Percentiles rank a stretch among this genome's conserved stretches.
phyloP scores from a whole-genome alignment of 2,888 invertebrate genomes.

The Micropterix aruncella region DNA sequence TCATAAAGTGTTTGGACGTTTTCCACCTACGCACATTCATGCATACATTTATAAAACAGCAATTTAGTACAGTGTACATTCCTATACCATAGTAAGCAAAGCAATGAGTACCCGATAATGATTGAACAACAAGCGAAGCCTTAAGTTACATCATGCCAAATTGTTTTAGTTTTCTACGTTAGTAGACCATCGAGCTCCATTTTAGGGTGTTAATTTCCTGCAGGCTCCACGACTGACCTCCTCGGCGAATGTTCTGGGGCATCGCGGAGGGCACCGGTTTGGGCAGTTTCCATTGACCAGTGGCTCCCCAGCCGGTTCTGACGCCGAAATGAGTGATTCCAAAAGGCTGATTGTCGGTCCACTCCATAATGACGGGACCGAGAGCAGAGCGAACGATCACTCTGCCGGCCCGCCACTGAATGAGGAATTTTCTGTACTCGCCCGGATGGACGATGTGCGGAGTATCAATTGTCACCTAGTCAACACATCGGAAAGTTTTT shows the following conservation, averaged over 20 bases:
- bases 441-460: slow-evolving; percentile 40
- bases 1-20: no score
- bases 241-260: background rate
- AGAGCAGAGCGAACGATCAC: slow-evolving; percentile 33
- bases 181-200: background rate
- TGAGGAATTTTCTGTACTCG: slow-evolving; percentile 38
- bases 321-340: slow-evolving; percentile 46
- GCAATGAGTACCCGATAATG: no score
- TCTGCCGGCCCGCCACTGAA: slow-evolving; percentile 42
- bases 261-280: no score
- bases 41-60: background rate
- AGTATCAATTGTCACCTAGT: slow-evolving; percentile 41
- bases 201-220: background rate
- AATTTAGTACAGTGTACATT: background rate
- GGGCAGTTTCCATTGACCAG: slow-evolving; percentile 52
- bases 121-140: no score
- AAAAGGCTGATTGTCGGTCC: slow-evolving; percentile 44
- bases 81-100: background rate
- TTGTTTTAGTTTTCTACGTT: no score
- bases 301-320: slow-evolving; percentile 49
- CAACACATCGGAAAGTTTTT: slow-evolving; percentile 1
- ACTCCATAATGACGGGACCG: slow-evolving; percentile 40
- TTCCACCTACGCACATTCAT: no score
- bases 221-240: background rate
- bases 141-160: no score